Conservation (phyloP, 2,113 vertebrate species). For the Hylia prasina region DNA sequence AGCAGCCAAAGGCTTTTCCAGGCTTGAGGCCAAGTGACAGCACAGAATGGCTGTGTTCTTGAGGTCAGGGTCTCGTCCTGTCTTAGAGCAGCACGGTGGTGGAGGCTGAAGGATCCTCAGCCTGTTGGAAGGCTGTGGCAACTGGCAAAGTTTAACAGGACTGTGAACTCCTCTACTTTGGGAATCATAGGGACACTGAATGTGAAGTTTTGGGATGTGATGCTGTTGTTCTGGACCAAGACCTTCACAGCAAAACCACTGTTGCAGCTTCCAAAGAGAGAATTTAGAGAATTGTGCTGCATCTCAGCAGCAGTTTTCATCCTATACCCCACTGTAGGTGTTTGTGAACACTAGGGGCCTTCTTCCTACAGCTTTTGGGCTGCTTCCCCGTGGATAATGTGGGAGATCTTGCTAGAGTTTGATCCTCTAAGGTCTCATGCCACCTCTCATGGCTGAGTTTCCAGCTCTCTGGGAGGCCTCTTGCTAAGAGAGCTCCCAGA, state of each 20-base stretch:
- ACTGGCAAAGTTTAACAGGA: neutral
- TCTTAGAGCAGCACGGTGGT: neutral
- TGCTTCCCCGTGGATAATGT: neutral
- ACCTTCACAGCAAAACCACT: neutral
- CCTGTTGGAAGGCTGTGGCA: neutral
- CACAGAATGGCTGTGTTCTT: neutral
- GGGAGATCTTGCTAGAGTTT: neutral
- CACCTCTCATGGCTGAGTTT: neutral
- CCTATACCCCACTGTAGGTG: neutral
- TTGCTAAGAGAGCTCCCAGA: neutral
- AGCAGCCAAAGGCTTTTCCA: neutral
- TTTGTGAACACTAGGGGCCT: neutral
- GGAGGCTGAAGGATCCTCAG: neutral
- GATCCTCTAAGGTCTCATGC: neutral
- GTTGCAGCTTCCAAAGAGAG: neutral
- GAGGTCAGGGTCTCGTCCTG: neutral
- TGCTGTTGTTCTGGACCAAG: neutral
- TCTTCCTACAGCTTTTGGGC: neutral
- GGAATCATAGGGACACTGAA: neutral
- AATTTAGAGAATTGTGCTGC: neutral
- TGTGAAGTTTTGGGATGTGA: neutral
- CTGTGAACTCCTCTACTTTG: neutral
- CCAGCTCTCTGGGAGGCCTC: neutral
- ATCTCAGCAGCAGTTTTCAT: neutral
- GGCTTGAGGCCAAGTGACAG: neutral